Conservation (phyloP, 2,113 vertebrate genomes). For the Malurus melanocephalus region DNA sequence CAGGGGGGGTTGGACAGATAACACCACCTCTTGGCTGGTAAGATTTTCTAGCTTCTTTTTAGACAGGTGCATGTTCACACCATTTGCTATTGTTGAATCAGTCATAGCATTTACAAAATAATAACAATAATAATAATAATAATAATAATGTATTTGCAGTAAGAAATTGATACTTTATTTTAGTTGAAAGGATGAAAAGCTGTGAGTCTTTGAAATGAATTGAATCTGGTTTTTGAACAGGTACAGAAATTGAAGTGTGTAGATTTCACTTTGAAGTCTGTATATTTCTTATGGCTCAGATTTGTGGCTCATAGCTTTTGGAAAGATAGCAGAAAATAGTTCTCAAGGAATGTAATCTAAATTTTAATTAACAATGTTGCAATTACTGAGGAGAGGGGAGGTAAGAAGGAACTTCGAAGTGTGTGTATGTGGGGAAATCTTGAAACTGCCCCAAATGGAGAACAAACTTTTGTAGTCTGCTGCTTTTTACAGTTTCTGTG, state of each 20-base stretch:
- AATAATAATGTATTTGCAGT: neutral
- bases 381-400: neutral
- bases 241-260: slow-evolving; percentile 40
- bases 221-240: slow-evolving; percentile 2
- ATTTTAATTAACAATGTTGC: slow-evolving; percentile 38
- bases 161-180: slow-evolving; percentile 31
- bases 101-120: neutral
- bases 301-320: slow-evolving; percentile 60
- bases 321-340: slow-evolving; percentile 11
- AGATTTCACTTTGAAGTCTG: slow-evolving; percentile 62
- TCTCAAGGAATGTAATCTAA: slow-evolving; percentile 20
- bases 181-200: slow-evolving; percentile 51
- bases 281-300: slow-evolving; percentile 47
- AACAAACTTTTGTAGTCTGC: neutral
- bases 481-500: neutral
- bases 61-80: neutral
- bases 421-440: neutral
- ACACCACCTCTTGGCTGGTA: slow-evolving; percentile 97
- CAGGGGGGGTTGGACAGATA: slow-evolving; percentile 95
- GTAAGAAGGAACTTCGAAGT: slow-evolving; percentile 28
- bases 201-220: slow-evolving; percentile 35
- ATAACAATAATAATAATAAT: slow-evolving; percentile 10
- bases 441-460: slow-evolving; percentile 9
- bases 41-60: slow-evolving; percentile 65
- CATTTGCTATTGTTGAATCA: neutral